phyloP scores from a whole-genome alignment of 1,140 invertebrate genomes.

The Atopsyche davidsoni region DNA sequence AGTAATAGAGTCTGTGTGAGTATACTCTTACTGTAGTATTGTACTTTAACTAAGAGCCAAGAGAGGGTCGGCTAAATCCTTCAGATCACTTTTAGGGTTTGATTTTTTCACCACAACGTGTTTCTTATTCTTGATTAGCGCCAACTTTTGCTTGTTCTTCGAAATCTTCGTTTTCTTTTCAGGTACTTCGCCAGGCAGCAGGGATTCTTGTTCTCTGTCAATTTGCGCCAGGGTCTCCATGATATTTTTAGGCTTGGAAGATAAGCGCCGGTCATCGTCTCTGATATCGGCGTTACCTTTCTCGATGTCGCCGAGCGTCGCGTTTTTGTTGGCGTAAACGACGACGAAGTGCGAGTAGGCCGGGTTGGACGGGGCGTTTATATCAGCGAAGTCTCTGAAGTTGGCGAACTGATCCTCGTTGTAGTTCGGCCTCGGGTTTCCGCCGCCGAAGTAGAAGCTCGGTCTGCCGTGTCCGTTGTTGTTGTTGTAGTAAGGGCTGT shows the following conservation, averaged over 20 bases:
- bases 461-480: slow-evolving; percentile 62
- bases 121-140: slow-evolving; percentile 52
- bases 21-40: no score
- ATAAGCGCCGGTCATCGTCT: slow-evolving; percentile 43
- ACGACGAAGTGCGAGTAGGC: slow-evolving; percentile 77
- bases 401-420: slow-evolving; percentile 76
- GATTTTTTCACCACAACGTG: slow-evolving; percentile 42
- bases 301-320: slow-evolving; percentile 43
- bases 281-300: slow-evolving; percentile 28
- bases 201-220: slow-evolving; percentile 49
- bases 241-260: slow-evolving; percentile 68
- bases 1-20: no score
- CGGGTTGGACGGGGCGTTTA: slow-evolving; percentile 72
- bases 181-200: slow-evolving; percentile 36
- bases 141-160: slow-evolving; percentile 57
- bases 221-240: slow-evolving; percentile 70
- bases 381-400: slow-evolving; percentile 83
- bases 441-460: slow-evolving; percentile 50
- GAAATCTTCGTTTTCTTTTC: slow-evolving; percentile 54
- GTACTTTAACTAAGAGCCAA: slow-evolving; percentile 57
- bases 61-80: slow-evolving; percentile 54
- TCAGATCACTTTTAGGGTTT: slow-evolving; percentile 27
- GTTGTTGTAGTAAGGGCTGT: slow-evolving; percentile 61
- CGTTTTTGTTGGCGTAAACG: slow-evolving; percentile 72
- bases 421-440: slow-evolving; percentile 52